Evolutionary conservation across 2,113 vertebrate genomes (phyloP).

Genomic region (Neodontobutis hainanensis): DNA sequence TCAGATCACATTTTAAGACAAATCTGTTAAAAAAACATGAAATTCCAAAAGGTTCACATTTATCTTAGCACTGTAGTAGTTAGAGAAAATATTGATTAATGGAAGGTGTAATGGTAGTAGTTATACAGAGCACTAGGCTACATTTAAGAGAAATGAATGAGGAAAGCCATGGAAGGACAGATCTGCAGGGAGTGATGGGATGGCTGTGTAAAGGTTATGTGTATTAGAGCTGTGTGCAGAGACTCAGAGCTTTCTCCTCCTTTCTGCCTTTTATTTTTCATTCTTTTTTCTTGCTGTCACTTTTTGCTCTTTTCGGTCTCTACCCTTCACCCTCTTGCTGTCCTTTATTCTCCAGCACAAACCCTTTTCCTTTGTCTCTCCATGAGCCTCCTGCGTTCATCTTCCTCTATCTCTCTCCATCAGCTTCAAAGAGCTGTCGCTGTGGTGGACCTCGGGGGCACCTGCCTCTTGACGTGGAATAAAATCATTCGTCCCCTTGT

Average conservation of each 20-base stretch:
- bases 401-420: constrained; percentile 56
- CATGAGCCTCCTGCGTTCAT: constrained; percentile 8
- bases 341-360: constrained; percentile 1
- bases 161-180: constrained; percentile 4
- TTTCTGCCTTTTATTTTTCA: constrained; percentile 33
- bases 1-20: no score
- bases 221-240: constrained; percentile 41
- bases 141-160: neutral
- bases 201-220: constrained; percentile 57
- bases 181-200: constrained; percentile 19
- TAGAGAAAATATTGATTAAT: no score
- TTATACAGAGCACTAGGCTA: neutral
- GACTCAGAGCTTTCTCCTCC: constrained; percentile 7
- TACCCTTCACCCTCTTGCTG: constrained; percentile 21
- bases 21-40: no score
- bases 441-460: constrained; percentile 62
- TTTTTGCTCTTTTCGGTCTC: constrained; percentile 21
- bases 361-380: constrained; percentile 12
- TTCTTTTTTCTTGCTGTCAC: constrained; percentile 31
- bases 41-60: no score
- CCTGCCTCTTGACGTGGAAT: constrained; percentile 72
- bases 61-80: no score
- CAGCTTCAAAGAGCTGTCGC: constrained; percentile 73
- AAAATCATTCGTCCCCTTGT: constrained; percentile 46
- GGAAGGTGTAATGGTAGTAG: neutral